These are phyloP conservation scores for Aelia acuminata DNA, from an alignment of 2,888 invertebrate species.

Conservation along the genomic window DNA sequence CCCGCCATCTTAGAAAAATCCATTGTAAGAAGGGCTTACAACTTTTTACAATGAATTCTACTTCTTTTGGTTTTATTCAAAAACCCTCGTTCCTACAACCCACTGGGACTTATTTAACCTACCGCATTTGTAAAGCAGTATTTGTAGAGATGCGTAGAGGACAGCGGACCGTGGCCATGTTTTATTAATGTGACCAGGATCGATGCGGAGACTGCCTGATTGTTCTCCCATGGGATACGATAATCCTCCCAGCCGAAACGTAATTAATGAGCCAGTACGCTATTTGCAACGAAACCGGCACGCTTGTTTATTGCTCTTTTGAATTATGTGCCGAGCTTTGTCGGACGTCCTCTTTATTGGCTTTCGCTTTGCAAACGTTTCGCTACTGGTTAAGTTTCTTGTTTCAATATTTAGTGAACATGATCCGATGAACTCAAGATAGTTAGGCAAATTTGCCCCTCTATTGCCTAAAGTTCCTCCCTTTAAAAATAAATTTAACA, in stretches of 20 bases:
- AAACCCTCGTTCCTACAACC: neutral
- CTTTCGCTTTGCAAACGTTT: neutral
- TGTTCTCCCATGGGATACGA: neutral
- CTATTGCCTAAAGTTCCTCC: too few species aligned
- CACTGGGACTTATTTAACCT: neutral
- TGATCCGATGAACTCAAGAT: neutral
- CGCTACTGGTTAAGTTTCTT: neutral
- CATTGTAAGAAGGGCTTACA: too few species aligned
- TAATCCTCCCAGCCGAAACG: constrained; percentile 45
- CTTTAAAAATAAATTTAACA: too few species aligned
- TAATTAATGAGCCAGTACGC: constrained; percentile 40
- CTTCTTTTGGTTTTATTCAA: too few species aligned
- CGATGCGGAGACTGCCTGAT: constrained; percentile 10
- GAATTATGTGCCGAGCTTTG: neutral
- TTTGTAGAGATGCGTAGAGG: neutral
- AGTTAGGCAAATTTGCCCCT: too few species aligned
- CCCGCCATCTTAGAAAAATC: too few species aligned
- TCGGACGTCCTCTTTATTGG: neutral
- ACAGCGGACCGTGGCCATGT: constrained; percentile 38
- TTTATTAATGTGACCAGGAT: constrained; percentile 7
- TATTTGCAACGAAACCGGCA: neutral
- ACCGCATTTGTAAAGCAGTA: neutral
- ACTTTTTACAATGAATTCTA: too few species aligned
- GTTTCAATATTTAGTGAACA: neutral
- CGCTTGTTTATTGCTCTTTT: constrained; percentile 45